phyloP scores from a whole-genome alignment of 2,888 invertebrate species.

The Congeria kusceri region DNA sequence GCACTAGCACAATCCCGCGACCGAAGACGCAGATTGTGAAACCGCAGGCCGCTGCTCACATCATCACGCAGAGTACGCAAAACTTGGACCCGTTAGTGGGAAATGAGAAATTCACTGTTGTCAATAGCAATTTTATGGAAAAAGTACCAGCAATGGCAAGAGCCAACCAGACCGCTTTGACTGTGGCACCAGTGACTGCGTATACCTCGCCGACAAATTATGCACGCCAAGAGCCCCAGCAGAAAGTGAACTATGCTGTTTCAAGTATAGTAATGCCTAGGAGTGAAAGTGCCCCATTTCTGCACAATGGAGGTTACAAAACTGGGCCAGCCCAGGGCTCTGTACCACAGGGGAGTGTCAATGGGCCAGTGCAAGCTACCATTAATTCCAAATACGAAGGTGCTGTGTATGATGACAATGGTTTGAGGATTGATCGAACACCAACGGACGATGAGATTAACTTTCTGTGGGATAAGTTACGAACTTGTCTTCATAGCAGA shows the following conservation, averaged over 20 bases:
- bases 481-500: conserved; percentile 77
- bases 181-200: conserved; percentile 49
- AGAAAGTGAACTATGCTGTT: conserved; percentile 67
- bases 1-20: conserved; percentile 61
- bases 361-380: conserved; percentile 45
- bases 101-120: conserved; percentile 69
- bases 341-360: conserved; percentile 47
- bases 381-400: conserved; percentile 52
- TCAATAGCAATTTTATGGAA: conserved; percentile 76
- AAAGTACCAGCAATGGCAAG: conserved; percentile 67
- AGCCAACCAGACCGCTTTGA: conserved; percentile 29
- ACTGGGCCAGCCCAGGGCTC: conserved; percentile 19
- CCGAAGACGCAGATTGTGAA: conserved; percentile 68
- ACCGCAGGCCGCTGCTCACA: conserved; percentile 80
- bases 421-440: conserved; percentile 81
- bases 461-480: conserved; percentile 83
- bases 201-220: conserved; percentile 44
- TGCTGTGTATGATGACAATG: conserved; percentile 76
- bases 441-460: conserved; percentile 85
- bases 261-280: conserved; percentile 61
- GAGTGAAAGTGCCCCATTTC: conserved; percentile 55
- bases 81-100: conserved; percentile 26
- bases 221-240: conserved; percentile 48
- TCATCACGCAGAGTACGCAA: conserved; percentile 69
- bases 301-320: conserved; percentile 44